Base-by-base conservation (phyloP, 1,140 invertebrate genomes). In the Trichonephila inaurata region DNA sequence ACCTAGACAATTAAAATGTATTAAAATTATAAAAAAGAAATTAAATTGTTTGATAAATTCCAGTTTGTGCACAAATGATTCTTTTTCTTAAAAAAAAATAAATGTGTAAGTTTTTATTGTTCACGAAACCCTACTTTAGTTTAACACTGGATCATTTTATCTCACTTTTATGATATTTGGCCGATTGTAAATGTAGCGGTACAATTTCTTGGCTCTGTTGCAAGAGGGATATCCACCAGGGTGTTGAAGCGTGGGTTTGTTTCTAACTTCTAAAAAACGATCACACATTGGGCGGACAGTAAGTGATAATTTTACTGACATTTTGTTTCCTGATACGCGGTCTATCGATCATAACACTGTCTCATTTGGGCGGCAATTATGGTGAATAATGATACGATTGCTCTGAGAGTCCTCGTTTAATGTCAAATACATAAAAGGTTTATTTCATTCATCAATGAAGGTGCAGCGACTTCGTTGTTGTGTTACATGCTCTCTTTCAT, bases 341-440 rank as follows among this genome's bases (percentile, higher is more conserved):
- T 72, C 83, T 58, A 92, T 92, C 91, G 61, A 92, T 92, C 91
- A 92, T 87, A 92, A 24, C 64, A 66, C 44, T 92, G 60, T 62
- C 83, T 69, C 62, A 72, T 86, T 87, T 92, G 91, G 91, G 91
- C 91, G 91, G 91, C 91, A 92, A 92, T 92, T 92, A 92, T 58
- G 60, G 51, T 92, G 91, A 92, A 86, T 92, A 92, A 92, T 92
- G 89, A 61, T 82, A 91, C 58, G 72, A 69, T 14, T 33, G 61
- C 44, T 16, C 33, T 72, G 24, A 40, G 51, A 87, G 33, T 77
- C 91, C 64, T 86, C 91, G 62, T 92, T 92, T 87, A 40, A 69
- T 87, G 83, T 92, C 82, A 92, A 87, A 87, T 33, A 33, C 58
- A 87, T 92, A 92, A 87, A 72, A 92, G 83, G 62, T 85, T 60